phyloP scores from a whole-genome alignment of 2,888 invertebrate genomes.

The Tanypteryx hageni region DNA sequence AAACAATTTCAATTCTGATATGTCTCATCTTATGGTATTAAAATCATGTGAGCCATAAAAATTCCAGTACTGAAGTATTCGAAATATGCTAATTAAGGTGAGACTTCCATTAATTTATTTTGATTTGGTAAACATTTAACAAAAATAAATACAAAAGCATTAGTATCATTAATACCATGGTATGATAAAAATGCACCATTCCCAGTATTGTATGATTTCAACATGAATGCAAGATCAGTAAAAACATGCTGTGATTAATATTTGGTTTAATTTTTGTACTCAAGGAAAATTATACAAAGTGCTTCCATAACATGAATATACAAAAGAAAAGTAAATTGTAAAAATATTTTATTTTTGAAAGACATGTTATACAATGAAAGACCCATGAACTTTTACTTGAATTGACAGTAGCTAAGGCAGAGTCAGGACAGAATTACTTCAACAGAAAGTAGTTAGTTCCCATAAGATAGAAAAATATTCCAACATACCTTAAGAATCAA shows the following conservation, averaged over 20 bases:
- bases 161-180: neutral
- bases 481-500: neutral
- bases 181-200: neutral
- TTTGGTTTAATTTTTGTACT: no score
- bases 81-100: no score
- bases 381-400: slow-evolving; percentile 3
- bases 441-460: neutral
- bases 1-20: no score
- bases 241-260: neutral
- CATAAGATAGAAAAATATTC: neutral
- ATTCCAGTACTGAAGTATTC: no score
- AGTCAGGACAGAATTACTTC: slow-evolving; percentile 17
- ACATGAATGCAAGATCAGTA: neutral
- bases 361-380: slow-evolving; percentile 43
- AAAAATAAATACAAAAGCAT: neutral
- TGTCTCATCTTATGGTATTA: no score
- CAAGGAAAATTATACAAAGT: neutral
- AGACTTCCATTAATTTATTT: no score
- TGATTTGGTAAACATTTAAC: no score
- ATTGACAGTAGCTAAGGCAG: slow-evolving; percentile 54
- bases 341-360: slow-evolving; percentile 58
- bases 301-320: neutral
- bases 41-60: no score
- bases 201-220: neutral
- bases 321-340: slow-evolving; percentile 2